Conservation (phyloP, 2,113 vertebrate species). For the Percopsis transmontana region DNA sequence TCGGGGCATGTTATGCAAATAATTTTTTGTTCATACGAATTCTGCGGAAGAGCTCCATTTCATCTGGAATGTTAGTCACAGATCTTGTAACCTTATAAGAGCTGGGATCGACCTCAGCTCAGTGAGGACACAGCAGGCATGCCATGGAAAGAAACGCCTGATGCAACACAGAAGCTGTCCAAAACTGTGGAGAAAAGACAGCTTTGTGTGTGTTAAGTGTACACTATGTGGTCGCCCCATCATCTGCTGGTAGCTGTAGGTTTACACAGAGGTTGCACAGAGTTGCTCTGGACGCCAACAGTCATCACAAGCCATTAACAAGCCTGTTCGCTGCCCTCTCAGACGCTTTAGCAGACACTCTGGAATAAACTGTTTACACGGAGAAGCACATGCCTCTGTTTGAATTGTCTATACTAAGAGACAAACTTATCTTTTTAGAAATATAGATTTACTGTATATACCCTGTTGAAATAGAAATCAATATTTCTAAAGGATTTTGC, state of each 20-base stretch:
- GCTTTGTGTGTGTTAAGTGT: not conserved
- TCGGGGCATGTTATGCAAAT: no score
- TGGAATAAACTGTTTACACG: constrained; percentile 47
- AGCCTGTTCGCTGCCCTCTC: constrained; percentile 21
- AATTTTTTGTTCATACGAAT: not conserved
- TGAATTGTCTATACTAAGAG: not conserved
- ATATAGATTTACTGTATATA: not conserved
- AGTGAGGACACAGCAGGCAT: constrained; percentile 16
- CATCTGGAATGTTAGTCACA: constrained; percentile 20
- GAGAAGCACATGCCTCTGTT: not conserved
- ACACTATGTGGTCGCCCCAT: no score
- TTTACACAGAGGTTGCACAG: not conserved
- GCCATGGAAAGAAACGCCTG: constrained; percentile 12
- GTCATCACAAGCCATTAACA: constrained; percentile 10
- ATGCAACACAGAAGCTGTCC: constrained; percentile 13
- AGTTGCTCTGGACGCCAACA: constrained; percentile 10
- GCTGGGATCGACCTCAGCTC: constrained; percentile 11
- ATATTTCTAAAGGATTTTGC: no score
- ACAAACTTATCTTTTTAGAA: not conserved
- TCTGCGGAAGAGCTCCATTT: not conserved
- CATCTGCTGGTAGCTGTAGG: not conserved
- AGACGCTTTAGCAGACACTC: not conserved
- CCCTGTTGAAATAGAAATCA: no score
- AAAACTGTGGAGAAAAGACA: constrained; percentile 1
- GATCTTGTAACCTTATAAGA: constrained; percentile 42